Evolutionary conservation across 2,888 invertebrate species (phyloP).

Genomic region (Ptilodon capucinus): DNA sequence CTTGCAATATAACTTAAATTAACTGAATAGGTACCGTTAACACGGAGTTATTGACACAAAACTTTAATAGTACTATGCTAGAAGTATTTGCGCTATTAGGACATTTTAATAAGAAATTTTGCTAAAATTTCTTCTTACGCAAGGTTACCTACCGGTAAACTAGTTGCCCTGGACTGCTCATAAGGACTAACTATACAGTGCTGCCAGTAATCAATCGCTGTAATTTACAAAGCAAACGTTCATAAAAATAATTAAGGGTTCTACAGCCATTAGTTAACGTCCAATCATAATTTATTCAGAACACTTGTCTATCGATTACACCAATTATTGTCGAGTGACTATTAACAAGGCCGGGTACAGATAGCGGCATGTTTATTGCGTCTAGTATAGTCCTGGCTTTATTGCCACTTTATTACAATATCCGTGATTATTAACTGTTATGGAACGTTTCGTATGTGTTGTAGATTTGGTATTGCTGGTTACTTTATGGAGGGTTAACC

Average conservation of each 20-base stretch:
- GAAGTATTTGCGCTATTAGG: no score
- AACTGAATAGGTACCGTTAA: no score
- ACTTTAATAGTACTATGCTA: no score
- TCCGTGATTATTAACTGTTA: slow-evolving; percentile 62
- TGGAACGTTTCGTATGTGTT: slow-evolving; percentile 62
- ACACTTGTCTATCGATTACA: slow-evolving; percentile 46
- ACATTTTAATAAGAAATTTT: no score
- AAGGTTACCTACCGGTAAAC: no score
- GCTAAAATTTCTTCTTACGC: no score
- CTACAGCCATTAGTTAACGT: slow-evolving; percentile 2
- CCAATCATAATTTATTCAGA: slow-evolving; percentile 30
- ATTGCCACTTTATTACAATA: slow-evolving; percentile 38
- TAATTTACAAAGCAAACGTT: slow-evolving; percentile 9
- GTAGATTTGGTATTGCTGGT: slow-evolving; percentile 63
- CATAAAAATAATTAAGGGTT: slow-evolving; percentile 9
- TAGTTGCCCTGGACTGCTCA: no score
- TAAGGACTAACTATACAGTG: no score
- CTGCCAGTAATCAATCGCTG: not conserved
- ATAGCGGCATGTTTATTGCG: slow-evolving; percentile 64
- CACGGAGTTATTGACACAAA: no score
- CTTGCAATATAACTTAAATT: no score
- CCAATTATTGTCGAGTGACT: slow-evolving; percentile 61
- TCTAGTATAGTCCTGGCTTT: slow-evolving; percentile 59
- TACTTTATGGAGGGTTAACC: slow-evolving; percentile 69
- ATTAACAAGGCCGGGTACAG: slow-evolving; percentile 55